A percentile compares a stretch with the other conserved stretches of the same genome.
Conservation (phyloP, 2,797 vertebrate genomes). For the Anguilla anguilla region DNA sequence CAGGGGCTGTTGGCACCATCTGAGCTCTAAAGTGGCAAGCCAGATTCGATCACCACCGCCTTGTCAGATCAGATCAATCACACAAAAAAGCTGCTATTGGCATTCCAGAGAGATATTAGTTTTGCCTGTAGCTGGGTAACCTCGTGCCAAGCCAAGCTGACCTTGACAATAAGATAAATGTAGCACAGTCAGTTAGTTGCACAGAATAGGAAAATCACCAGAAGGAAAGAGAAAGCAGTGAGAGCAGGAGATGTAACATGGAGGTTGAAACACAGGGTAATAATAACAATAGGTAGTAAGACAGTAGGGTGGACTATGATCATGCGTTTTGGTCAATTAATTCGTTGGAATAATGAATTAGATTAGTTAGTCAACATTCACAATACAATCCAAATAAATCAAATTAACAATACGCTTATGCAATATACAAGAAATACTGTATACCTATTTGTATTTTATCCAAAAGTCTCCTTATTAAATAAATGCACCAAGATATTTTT, state of each 20-base stretch:
- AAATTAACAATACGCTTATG: neutral
- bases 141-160: neutral
- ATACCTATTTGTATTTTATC: neutral
- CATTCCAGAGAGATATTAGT: neutral
- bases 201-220: neutral
- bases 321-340: neutral
- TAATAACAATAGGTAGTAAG: neutral
- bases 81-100: slow-evolving; percentile 9
- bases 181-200: neutral
- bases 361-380: neutral
- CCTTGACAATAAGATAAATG: slow-evolving; percentile 4
- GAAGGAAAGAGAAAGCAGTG: neutral
- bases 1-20: neutral
- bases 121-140: slow-evolving; percentile 12
- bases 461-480: neutral
- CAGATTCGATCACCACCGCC: slow-evolving; percentile 6
- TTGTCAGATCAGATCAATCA: slow-evolving; percentile 9
- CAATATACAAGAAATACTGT: neutral
- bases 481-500: neutral
- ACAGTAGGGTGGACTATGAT: neutral
- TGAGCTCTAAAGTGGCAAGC: neutral
- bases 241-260: neutral
- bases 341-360: neutral
- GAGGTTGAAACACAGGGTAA: neutral
- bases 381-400: neutral